phyloP scores from a whole-genome alignment of 2,797 vertebrate genomes.

The Periophthalmus magnuspinnatus region DNA sequence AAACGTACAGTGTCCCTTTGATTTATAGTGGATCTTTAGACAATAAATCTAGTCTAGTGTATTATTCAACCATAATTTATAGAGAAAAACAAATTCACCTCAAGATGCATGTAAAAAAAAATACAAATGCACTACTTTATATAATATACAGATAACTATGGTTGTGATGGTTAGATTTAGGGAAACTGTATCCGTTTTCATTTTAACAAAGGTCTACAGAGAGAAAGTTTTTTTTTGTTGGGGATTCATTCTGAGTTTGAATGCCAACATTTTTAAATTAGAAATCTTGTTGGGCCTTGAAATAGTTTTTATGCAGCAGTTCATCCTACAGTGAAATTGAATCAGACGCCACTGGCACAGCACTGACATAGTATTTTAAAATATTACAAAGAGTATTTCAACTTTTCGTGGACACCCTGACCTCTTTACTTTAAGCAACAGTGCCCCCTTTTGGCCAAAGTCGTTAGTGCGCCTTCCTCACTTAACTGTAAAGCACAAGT shows the following conservation, averaged over 20 bases:
- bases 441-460: conserved; percentile 53
- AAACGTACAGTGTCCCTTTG: too few relatives aligned
- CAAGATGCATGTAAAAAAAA: background rate
- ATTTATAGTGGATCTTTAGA: too few relatives aligned
- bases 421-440: conserved; percentile 40
- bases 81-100: background rate
- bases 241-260: background rate
- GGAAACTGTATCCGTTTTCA: background rate
- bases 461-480: conserved; percentile 12
- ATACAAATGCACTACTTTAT: too few relatives aligned
- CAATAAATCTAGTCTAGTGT: too few relatives aligned
- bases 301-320: conserved; percentile 2
- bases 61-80: background rate
- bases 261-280: background rate
- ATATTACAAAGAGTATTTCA: background rate
- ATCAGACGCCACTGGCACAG: background rate
- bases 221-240: background rate
- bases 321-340: background rate
- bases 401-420: background rate
- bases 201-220: background rate
- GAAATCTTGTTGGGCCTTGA: background rate
- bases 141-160: too few relatives aligned
- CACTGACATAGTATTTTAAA: background rate
- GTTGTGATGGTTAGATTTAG: background rate
- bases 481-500: conserved; percentile 4